These are phyloP conservation scores for Prionchulus punctatus DNA, from an alignment of 2,888 invertebrate genomes.

Conservation along the genomic window DNA sequence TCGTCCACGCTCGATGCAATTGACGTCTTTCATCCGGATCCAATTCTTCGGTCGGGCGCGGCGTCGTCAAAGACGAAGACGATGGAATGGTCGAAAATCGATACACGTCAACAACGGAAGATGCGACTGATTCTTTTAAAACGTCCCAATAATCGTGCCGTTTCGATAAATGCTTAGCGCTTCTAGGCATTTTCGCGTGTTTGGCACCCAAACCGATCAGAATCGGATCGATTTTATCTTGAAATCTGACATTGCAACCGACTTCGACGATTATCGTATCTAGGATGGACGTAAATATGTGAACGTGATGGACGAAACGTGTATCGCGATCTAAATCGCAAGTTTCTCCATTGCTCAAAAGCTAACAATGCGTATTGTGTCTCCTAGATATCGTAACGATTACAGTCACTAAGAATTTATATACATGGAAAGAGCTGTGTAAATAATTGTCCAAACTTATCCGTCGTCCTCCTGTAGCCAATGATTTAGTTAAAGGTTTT, in stretches of 20 bases:
- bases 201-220: neutral
- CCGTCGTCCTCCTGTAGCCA: too few species aligned
- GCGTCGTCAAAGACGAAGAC: too few species aligned
- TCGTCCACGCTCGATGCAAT: neutral
- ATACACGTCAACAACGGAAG: neutral
- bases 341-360: too few species aligned
- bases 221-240: neutral
- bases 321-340: neutral
- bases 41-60: neutral
- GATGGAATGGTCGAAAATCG: neutral
- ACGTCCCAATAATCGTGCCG: neutral
- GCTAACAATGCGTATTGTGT: too few species aligned
- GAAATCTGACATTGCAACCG: neutral
- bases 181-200: neutral
- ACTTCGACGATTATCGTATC: neutral
- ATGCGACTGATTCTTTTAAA: neutral
- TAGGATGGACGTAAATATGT: neutral
- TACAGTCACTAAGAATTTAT: too few species aligned
- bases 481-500: too few species aligned
- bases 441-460: too few species aligned
- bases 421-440: too few species aligned
- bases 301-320: neutral
- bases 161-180: neutral
- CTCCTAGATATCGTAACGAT: too few species aligned
- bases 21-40: neutral